Conservation (phyloP, 1,140 invertebrate species). For the Oedothorax gibbosus region DNA sequence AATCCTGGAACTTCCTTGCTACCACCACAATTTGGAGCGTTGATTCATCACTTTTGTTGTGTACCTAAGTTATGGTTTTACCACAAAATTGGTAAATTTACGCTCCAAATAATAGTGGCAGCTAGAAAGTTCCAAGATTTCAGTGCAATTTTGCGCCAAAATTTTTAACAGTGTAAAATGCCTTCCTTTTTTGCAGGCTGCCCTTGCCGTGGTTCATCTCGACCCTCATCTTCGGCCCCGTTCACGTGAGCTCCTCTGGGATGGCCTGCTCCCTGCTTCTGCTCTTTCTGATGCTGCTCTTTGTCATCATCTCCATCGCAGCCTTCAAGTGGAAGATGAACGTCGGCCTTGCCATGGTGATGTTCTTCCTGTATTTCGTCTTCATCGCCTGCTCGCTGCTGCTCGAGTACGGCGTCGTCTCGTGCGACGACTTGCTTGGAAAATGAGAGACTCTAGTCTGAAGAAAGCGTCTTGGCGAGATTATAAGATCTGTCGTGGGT, state of each 20-base stretch:
- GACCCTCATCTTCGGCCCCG: slow-evolving; percentile 84
- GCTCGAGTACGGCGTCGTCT: slow-evolving; percentile 88
- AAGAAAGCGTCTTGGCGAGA: not conserved
- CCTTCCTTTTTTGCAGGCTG: slow-evolving; percentile 71
- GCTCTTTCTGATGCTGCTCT: slow-evolving; percentile 93
- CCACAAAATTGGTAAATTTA: too few relatives aligned
- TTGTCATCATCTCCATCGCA: slow-evolving; percentile 95
- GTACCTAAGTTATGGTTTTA: too few relatives aligned
- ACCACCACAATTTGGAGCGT: too few relatives aligned
- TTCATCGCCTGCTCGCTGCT: slow-evolving; percentile 94
- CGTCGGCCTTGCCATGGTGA: slow-evolving; percentile 91
- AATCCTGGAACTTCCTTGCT: too few relatives aligned
- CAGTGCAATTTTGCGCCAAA: too few relatives aligned
- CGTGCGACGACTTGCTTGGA: slow-evolving; percentile 71
- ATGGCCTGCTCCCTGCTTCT: slow-evolving; percentile 97
- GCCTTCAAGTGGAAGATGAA: slow-evolving; percentile 98
- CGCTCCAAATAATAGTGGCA: too few relatives aligned
- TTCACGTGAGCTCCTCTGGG: slow-evolving; percentile 91
- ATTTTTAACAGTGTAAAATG: too few relatives aligned
- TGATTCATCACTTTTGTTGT: too few relatives aligned
- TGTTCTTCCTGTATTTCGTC: slow-evolving; percentile 96
- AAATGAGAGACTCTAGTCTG: not conserved
- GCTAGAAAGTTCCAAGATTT: too few relatives aligned
- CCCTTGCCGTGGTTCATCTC: slow-evolving; percentile 97
- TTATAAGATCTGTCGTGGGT: too few relatives aligned